Conservation (phyloP, 2,797 vertebrate genomes). For the Trichosurus vulpecula region DNA sequence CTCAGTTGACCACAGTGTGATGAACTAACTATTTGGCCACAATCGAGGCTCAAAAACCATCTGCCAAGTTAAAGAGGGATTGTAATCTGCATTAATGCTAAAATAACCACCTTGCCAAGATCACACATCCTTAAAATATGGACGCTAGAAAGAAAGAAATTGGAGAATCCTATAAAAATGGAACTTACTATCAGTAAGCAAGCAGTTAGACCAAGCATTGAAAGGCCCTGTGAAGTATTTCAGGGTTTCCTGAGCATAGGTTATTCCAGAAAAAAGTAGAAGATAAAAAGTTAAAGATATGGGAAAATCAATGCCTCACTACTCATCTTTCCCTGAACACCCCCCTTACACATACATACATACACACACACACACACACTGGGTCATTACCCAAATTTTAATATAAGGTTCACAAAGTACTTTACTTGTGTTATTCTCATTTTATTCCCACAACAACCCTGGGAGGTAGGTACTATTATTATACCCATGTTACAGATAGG, state of each 20-base stretch:
- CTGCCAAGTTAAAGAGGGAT: background rate
- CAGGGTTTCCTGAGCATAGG: background rate
- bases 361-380: background rate
- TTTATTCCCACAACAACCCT: background rate
- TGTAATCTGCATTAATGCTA: background rate
- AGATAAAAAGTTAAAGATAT: background rate
- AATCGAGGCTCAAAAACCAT: background rate
- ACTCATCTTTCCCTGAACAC: background rate
- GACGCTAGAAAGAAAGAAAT: background rate
- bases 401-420: background rate
- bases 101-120: background rate
- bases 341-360: background rate
- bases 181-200: background rate
- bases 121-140: background rate
- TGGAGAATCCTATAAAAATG: background rate
- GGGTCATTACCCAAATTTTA: background rate
- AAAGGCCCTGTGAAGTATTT: background rate
- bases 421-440: background rate
- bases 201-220: background rate
- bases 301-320: background rate
- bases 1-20: background rate
- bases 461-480: background rate
- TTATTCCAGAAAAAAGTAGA: background rate
- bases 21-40: background rate
- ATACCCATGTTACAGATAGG: background rate